phyloP scores from a whole-genome alignment of 2,113 vertebrate species.

The Gnathonemus echidnorhynchus region DNA sequence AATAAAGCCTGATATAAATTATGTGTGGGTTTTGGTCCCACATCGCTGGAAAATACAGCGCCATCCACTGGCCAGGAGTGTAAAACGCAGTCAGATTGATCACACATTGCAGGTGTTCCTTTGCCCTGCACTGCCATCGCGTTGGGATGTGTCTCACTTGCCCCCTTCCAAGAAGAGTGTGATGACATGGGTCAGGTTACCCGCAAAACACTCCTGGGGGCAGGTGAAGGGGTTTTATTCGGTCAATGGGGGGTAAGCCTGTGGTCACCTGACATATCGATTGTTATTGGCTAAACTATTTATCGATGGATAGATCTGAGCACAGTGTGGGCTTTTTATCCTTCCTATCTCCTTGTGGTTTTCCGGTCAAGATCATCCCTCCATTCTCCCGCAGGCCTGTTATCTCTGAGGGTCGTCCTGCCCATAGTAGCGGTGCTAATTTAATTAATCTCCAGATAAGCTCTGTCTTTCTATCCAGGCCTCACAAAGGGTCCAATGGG shows the following conservation, averaged over 20 bases:
- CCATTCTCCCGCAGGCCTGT: neutral
- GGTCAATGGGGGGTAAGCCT: neutral
- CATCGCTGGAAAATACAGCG: slow-evolving; percentile 58
- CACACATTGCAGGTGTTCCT: neutral
- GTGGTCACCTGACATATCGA: neutral
- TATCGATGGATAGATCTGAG: neutral
- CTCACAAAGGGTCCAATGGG: neutral
- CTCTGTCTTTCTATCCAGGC: neutral
- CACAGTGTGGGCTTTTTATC: neutral
- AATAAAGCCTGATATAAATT: slow-evolving; percentile 68
- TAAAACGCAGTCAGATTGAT: slow-evolving; percentile 31
- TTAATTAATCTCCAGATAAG: slow-evolving; percentile 31
- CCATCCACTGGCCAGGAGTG: slow-evolving; percentile 62
- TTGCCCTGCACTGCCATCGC: slow-evolving; percentile 23
- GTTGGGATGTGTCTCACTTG: slow-evolving; percentile 51
- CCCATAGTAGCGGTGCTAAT: slow-evolving; percentile 5
- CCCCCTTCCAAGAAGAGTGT: slow-evolving; percentile 41
- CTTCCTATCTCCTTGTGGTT: neutral
- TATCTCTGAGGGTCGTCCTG: slow-evolving; percentile 20
- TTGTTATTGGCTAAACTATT: neutral
- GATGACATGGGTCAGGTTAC: slow-evolving; percentile 44
- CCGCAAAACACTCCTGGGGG: neutral
- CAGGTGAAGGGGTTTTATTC: neutral
- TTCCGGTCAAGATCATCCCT: neutral
- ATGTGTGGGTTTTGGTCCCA: slow-evolving; percentile 64